Evolutionary conservation across 2,888 invertebrate genomes (phyloP).

Genomic region (Phyllotreta striolata): DNA sequence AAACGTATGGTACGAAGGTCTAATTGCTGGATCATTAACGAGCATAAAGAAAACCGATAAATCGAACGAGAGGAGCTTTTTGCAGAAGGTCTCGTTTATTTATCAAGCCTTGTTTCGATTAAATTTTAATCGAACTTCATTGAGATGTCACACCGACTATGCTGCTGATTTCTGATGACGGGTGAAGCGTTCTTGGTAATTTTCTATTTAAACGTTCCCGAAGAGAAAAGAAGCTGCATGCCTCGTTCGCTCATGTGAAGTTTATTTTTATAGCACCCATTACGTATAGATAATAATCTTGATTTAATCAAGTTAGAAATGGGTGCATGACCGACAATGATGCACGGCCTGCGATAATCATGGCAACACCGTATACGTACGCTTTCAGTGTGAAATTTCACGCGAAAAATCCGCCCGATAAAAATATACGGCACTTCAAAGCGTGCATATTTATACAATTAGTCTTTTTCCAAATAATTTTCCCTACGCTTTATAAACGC

Average conservation of each 20-base stretch:
- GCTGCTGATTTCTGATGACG: too few species aligned
- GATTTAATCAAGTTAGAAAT: constrained; percentile 38
- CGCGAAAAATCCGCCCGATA: too few species aligned
- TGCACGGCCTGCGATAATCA: neutral
- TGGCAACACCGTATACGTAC: too few species aligned
- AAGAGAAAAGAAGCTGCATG: constrained; percentile 19
- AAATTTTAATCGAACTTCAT: too few species aligned
- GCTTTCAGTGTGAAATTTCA: too few species aligned
- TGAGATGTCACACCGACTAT: too few species aligned
- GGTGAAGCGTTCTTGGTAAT: neutral
- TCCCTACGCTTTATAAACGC: too few species aligned
- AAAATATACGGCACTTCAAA: too few species aligned
- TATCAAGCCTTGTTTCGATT: too few species aligned
- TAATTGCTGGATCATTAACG: constrained; percentile 17
- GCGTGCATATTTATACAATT: too few species aligned
- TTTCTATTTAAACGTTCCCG: neutral
- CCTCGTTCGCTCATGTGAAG: constrained; percentile 34
- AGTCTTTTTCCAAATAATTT: too few species aligned
- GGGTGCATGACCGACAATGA: constrained; percentile 36
- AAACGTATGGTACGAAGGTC: constrained; percentile 9
- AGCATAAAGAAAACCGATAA: constrained; percentile 6
- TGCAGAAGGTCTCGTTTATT: too few species aligned
- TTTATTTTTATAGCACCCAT: constrained; percentile 37
- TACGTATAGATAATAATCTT: constrained; percentile 39
- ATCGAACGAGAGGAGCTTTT: neutral